phyloP scores from a whole-genome alignment of 2,888 invertebrate genomes.

The Gerosis bhagava region DNA sequence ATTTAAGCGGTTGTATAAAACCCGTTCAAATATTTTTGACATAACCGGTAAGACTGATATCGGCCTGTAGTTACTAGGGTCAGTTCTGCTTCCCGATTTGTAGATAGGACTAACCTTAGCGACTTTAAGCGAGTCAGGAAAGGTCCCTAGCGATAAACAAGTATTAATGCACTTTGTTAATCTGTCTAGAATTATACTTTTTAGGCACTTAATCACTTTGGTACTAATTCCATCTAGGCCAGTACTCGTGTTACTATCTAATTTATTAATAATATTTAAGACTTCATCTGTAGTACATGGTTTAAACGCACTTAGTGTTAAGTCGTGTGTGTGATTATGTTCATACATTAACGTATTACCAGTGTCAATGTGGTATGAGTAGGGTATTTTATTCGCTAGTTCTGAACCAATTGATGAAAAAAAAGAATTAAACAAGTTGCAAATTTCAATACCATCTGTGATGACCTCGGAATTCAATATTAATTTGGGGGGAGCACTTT shows the following conservation, averaged over 20 bases:
- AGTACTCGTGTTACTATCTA: conserved; percentile 18
- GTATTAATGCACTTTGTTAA: conserved; percentile 19
- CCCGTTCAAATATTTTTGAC: conserved; percentile 26
- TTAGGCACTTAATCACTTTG: conserved; percentile 45
- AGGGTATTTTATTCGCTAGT: conserved; percentile 28
- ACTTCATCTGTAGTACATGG: conserved; percentile 6
- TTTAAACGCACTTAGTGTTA: not conserved
- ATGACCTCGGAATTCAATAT: conserved; percentile 1
- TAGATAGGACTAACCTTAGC: conserved; percentile 21
- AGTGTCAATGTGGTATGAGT: conserved; percentile 13
- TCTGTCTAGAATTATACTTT: conserved; percentile 6
- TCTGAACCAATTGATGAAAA: conserved; percentile 25
- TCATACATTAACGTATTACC: not conserved
- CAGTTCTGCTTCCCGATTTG: no score
- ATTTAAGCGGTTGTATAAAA: conserved; percentile 13
- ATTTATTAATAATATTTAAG: conserved; percentile 16
- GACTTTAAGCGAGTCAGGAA: no score
- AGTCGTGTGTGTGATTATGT: not conserved
- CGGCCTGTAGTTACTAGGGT: conserved; percentile 24
- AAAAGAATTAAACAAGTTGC: conserved; percentile 29
- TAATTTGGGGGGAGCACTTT: conserved; percentile 22
- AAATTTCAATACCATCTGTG: conserved; percentile 23
- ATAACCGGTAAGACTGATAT: no score
- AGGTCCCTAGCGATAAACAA: conserved; percentile 18
- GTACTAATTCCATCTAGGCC: conserved; percentile 26